Conservation (phyloP, 2,113 vertebrate species). For the Danio rerio region GRCz12tu NC_133192.1:37760001-37760500, state of each 20-base stretch:
- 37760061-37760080: slow-evolving; percentile 58
- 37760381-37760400: slow-evolving; percentile 2
- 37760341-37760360: slow-evolving; percentile 39
- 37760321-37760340: slow-evolving; percentile 61
- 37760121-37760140: slow-evolving; percentile 88
- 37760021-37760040: slow-evolving; percentile 49
- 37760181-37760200: slow-evolving; percentile 88
- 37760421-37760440: slow-evolving; percentile 39
- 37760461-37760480: slow-evolving; percentile 34
- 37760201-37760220: slow-evolving; percentile 91
- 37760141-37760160: slow-evolving; percentile 87
- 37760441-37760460: slow-evolving; percentile 50
- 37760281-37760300: slow-evolving; percentile 85
- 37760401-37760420: neutral
- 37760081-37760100: slow-evolving; percentile 67
- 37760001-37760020: slow-evolving; percentile 69
- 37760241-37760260: slow-evolving; percentile 96
- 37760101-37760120: slow-evolving; percentile 79
- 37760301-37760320: slow-evolving; percentile 76
- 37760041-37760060: slow-evolving; percentile 55
- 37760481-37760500: slow-evolving; percentile 33
- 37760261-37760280: slow-evolving; percentile 85
- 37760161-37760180: slow-evolving; percentile 88
- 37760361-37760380: slow-evolving; percentile 41
- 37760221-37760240: slow-evolving; percentile 85